Evolutionary conservation across 2,113 vertebrate genomes (phyloP), one percentile per base, ranked within the genome.

Genomic region (Sorex araneus): DNA sequence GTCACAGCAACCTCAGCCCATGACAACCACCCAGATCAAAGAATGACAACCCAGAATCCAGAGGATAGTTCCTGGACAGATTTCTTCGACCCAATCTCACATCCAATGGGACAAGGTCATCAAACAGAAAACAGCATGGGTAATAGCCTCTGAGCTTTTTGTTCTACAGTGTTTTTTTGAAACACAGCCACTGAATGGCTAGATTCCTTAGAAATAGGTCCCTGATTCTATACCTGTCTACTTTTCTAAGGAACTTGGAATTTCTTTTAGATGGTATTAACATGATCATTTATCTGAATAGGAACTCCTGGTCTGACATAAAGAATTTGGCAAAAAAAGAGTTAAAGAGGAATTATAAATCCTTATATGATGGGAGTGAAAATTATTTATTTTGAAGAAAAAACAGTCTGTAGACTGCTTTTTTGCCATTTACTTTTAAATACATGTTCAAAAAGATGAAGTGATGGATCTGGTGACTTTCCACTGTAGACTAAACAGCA

Each of bases 61-160:
- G 94, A 94, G 34, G 89, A 95, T 7, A 34, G 50, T 70, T 94
- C 86, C 87, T 95, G 94, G 94, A 92, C 85, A 27, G 76, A 94
- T 36, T 85, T 87, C 83, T 90, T 78, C 18, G 70, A 95, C 43
- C 91, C 92, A 66, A n/a, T 95, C 54, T 96, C 96, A 66, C 93
- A 96, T 81, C 89, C 95, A 63, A 66, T 91, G 89, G 89, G 87
- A 90, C 89, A 3, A 83, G 90, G 25, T 87, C 96, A 95, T 79
- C 94, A 86, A 78, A 94, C 94, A 76, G 92, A 84, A 91, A 60
- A 78, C 87, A 90, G 16, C 16, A 95, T 91, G 43, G 96, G 96
- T 95, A 95, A 97, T 96, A 70, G 11, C 23, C 57, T 90, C 57
- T 86, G 77, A 95, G 10, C 21, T 23, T 85, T 76, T 30, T 47